Conservation (phyloP, 2,888 invertebrate species). For the Poecilobothrus nobilitatus region DNA sequence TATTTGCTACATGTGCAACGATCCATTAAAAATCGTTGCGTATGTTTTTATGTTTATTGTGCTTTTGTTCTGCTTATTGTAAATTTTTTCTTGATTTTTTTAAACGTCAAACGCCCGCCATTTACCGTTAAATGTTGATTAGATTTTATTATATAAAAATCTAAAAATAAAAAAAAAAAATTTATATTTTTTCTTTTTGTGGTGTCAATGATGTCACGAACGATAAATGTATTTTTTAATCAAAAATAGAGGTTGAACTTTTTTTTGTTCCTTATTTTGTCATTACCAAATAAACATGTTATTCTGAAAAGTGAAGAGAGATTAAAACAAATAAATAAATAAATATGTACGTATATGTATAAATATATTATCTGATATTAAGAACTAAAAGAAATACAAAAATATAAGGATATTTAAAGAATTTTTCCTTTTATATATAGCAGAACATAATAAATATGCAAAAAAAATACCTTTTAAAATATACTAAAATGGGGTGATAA, state of each 20-base stretch:
- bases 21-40: neutral
- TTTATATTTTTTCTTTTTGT: slow-evolving; percentile 22
- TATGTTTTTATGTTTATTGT: neutral
- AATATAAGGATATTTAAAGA: neutral
- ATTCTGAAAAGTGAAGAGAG: neutral
- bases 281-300: slow-evolving; percentile 1
- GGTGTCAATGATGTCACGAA: slow-evolving; percentile 25
- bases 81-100: no score
- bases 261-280: slow-evolving; percentile 9
- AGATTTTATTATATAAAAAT: neutral
- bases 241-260: slow-evolving; percentile 20
- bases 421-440: neutral
- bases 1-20: neutral
- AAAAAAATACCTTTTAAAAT: slow-evolving; percentile 7
- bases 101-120: slow-evolving; percentile 4
- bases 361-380: no score
- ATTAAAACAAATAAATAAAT: no score
- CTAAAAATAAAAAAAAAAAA: neutral
- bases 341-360: no score
- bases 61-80: neutral
- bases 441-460: neutral
- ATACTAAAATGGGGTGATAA: slow-evolving; percentile 31
- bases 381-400: neutral
- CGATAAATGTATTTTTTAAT: slow-evolving; percentile 17
- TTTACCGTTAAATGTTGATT: neutral